Percentiles rank a stretch among this genome's conserved stretches.
These are phyloP conservation scores for Ciona savignyi DNA, from an alignment of 23 tunicate genomes.

Conservation along the genomic window DNA sequence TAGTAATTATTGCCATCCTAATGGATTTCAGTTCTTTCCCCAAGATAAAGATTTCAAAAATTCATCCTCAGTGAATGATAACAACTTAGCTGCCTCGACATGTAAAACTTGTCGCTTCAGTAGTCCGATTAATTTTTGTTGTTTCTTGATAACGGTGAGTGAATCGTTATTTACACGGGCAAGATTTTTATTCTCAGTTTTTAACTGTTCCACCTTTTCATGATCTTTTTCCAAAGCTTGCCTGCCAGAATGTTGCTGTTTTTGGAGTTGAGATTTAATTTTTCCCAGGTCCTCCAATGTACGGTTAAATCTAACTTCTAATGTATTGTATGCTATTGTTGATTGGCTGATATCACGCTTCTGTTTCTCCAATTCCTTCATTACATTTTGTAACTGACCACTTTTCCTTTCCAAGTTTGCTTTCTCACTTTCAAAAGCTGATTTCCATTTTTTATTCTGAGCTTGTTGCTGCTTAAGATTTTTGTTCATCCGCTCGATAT, in stretches of 20 bases:
- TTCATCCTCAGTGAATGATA: constrained; percentile 86
- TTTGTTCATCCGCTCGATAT: constrained; percentile 36
- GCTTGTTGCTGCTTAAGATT: constrained; percentile 30
- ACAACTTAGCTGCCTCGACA: constrained; percentile 78
- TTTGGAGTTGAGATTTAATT: no score
- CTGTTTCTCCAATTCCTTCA: constrained; percentile 50
- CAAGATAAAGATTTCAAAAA: constrained; percentile 78
- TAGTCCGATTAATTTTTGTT: constrained; percentile 65
- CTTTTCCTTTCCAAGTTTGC: constrained; percentile 30
- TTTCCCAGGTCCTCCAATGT: constrained; percentile 71
- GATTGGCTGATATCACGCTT: constrained; percentile 68
- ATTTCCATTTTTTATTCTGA: constrained; percentile 57
- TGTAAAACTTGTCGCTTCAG: constrained; percentile 73
- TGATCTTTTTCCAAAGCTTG: constrained; percentile 27
- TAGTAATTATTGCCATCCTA: no score
- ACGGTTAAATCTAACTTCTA: no score
- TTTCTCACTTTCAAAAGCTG: constrained; percentile 49
- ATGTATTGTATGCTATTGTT: constrained; percentile 35
- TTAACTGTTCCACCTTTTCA: constrained; percentile 39
- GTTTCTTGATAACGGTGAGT: constrained; percentile 60
- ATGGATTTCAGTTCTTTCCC: constrained; percentile 45
- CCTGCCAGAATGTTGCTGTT: no score
- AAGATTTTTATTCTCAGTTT: constrained; percentile 47
- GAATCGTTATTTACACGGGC: constrained; percentile 56
- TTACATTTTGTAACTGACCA: constrained; percentile 42